A percentile compares a stretch with the other conserved stretches of the same genome.
These are phyloP conservation scores for Trogon melanurus DNA, from an alignment of 2,113 vertebrate species.

Conservation along the genomic window DNA sequence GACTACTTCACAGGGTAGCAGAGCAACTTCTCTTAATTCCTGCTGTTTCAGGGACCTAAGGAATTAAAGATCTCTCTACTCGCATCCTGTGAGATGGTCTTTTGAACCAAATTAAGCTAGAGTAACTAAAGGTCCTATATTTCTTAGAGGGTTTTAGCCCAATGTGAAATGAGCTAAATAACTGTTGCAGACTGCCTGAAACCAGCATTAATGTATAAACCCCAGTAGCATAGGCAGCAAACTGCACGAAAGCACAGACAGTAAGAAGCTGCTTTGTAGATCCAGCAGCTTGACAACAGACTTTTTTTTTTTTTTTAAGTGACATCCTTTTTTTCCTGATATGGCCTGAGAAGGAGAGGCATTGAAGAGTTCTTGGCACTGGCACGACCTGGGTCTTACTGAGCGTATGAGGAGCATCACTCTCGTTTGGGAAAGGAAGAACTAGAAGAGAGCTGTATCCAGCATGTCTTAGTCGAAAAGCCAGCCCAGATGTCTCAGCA, in stretches of 20 bases:
- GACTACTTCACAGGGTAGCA: background rate
- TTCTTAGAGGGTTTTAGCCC: background rate
- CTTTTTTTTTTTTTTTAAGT: background rate
- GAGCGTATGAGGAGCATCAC: background rate
- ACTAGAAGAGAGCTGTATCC: background rate
- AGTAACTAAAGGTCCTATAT: background rate
- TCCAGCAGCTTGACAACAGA: background rate
- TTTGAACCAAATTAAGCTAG: background rate
- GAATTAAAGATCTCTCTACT: background rate
- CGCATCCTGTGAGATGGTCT: background rate
- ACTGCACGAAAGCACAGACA: background rate
- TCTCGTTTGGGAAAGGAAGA: background rate
- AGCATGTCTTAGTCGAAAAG: background rate
- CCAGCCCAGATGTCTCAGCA: background rate
- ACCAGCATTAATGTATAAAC: background rate
- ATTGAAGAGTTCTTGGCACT: background rate
- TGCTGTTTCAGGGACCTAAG: background rate
- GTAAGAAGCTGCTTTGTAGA: background rate
- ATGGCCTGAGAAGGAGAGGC: background rate
- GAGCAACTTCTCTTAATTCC: background rate
- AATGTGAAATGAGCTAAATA: background rate
- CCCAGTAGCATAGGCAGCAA: background rate
- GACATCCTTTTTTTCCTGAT: background rate
- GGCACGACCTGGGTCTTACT: background rate
- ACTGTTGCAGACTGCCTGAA: background rate